A percentile compares a stretch with the other conserved stretches of the same genome.
phyloP scores from a whole-genome alignment of 1,140 invertebrate species.

The Glossosoma conforme region DNA sequence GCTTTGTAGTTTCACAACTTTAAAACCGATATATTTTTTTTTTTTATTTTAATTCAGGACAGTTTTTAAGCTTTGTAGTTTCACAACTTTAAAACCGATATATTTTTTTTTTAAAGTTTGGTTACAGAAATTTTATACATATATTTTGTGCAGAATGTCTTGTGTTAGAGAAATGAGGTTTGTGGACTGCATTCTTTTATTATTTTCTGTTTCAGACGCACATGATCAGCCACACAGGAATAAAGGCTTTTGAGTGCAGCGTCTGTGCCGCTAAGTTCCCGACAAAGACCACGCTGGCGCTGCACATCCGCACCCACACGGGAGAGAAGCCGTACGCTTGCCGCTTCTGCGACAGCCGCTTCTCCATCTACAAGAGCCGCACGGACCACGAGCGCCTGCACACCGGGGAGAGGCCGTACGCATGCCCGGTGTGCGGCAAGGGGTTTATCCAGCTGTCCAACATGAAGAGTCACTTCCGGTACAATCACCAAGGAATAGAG shows the following conservation, averaged over 20 bases:
- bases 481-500: slow-evolving; percentile 29
- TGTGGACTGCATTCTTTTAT: too few species aligned
- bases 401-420: slow-evolving; percentile 52
- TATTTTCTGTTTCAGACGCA: slow-evolving; percentile 17
- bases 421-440: slow-evolving; percentile 47
- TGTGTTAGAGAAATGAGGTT: too few species aligned
- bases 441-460: slow-evolving; percentile 39
- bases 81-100: too few species aligned
- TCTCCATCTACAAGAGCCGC: slow-evolving; percentile 33
- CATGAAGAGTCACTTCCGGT: slow-evolving; percentile 28
- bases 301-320: slow-evolving; percentile 32
- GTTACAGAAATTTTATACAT: too few species aligned
- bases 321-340: slow-evolving; percentile 36
- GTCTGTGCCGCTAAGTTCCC: slow-evolving; percentile 11
- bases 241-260: slow-evolving; percentile 14
- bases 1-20: too few species aligned
- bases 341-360: slow-evolving; percentile 38
- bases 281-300: slow-evolving; percentile 7
- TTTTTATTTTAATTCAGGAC: too few species aligned
- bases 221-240: slow-evolving; percentile 17
- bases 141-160: too few species aligned
- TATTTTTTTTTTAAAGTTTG: too few species aligned
- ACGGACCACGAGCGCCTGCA: slow-evolving; percentile 40
- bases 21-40: too few species aligned
- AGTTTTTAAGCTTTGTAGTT: too few species aligned